These are phyloP conservation scores for Galago senegalensis DNA, from an alignment of 2,797 vertebrate genomes.

Conservation along the genomic window DNA sequence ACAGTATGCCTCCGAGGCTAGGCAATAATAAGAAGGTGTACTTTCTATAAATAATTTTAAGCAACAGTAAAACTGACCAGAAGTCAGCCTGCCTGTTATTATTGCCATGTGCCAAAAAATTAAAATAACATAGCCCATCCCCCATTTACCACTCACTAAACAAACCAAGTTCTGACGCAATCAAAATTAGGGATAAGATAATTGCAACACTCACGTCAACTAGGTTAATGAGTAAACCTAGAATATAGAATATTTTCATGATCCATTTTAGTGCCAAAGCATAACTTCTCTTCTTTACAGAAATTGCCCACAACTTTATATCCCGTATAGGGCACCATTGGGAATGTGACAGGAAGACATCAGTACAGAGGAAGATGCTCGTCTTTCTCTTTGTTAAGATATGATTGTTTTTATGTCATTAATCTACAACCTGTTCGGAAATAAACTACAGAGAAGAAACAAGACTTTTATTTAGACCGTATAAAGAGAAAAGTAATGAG, in stretches of 20 bases:
- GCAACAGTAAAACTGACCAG: not conserved
- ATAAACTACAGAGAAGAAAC: not conserved
- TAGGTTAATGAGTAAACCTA: not conserved
- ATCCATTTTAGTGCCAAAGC: not conserved
- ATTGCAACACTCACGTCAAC: not conserved
- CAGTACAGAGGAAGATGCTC: not conserved
- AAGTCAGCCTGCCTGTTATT: not conserved
- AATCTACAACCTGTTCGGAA: not conserved
- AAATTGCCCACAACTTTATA: not conserved
- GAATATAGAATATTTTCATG: conserved; percentile 14
- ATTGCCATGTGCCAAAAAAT: not conserved
- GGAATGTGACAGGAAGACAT: not conserved
- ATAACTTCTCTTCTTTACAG: not conserved
- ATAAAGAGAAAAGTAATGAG: not conserved
- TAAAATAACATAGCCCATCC: not conserved
- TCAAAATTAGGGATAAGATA: not conserved
- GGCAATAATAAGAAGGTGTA: not conserved
- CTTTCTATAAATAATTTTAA: not conserved
- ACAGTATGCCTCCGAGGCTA: not conserved
- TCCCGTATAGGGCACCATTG: not conserved
- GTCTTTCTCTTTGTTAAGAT: not conserved
- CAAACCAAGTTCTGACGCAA: not conserved
- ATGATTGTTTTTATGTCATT: not conserved
- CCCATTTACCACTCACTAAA: not conserved
- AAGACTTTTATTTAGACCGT: not conserved